These are phyloP conservation scores for Microcebus ravelobensis DNA, from an alignment of 2,113 vertebrate genomes.

Conservation along the genomic window DNA sequence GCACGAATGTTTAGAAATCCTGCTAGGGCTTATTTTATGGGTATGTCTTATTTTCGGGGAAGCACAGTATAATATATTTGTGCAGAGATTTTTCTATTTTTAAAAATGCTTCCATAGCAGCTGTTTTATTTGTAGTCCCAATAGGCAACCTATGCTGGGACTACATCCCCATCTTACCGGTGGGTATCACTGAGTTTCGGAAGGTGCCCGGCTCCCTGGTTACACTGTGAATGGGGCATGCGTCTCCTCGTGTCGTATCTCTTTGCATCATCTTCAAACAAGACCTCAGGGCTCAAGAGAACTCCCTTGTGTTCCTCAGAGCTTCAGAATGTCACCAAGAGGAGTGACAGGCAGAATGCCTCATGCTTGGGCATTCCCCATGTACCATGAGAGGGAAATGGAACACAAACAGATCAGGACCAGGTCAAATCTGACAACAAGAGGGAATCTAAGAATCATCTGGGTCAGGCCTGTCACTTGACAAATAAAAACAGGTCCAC, in stretches of 20 bases:
- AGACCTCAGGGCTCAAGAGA: not conserved
- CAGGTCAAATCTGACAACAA: not conserved
- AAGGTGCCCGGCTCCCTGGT: not conserved
- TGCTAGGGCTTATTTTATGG: too few species aligned
- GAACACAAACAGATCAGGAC: not conserved
- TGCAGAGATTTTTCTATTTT: not conserved
- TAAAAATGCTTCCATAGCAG: not conserved
- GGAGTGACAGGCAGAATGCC: not conserved
- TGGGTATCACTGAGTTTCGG: not conserved
- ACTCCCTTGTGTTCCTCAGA: not conserved
- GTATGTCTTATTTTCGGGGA: too few species aligned
- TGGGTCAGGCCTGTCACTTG: not conserved
- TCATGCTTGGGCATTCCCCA: too few species aligned
- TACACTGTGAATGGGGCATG: fast-evolving
- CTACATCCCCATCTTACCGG: not conserved
- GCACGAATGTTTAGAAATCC: too few species aligned
- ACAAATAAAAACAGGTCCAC: not conserved
- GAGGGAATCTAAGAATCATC: not conserved
- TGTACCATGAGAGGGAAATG: not conserved
- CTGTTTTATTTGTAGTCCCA: not conserved
- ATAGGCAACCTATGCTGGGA: not conserved
- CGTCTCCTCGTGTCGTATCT: not conserved
- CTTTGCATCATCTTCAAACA: not conserved
- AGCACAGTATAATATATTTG: not conserved
- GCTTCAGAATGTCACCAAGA: not conserved